These are phyloP conservation scores for Marcusenius ussheri DNA, from an alignment of 2,113 vertebrate species.

Conservation along the genomic window DNA sequence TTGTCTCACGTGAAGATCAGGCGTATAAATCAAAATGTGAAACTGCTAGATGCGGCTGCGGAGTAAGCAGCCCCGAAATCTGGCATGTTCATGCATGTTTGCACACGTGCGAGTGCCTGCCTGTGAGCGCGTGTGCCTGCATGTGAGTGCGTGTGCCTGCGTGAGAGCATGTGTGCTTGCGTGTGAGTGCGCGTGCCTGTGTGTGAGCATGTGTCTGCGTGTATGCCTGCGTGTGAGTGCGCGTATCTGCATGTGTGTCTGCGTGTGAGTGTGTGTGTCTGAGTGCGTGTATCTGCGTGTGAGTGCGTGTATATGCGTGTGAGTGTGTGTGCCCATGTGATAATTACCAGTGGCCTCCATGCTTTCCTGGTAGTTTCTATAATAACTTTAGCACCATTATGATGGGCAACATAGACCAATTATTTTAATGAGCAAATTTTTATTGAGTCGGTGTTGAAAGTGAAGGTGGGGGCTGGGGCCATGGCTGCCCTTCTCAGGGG, in stretches of 20 bases:
- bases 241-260: fast-evolving
- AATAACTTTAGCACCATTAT: background rate
- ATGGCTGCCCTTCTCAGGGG: background rate
- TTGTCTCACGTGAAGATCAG: conserved; percentile 36
- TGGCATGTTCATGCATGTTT: background rate
- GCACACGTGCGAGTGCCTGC: background rate
- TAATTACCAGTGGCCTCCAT: background rate
- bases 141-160: no score
- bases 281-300: no score
- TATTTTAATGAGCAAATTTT: conserved; percentile 15
- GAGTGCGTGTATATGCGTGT: no score
- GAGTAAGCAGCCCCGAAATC: background rate
- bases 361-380: background rate
- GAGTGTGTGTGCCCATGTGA: background rate
- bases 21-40: background rate
- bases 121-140: no score
- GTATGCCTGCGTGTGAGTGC: no score
- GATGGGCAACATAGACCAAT: background rate
- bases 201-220: no score
- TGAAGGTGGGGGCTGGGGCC: background rate
- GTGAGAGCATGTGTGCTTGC: no score
- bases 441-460: background rate
- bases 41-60: background rate
- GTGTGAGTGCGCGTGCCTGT: no score
- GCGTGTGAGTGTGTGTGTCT: no score